Evolutionary conservation across 2,113 vertebrate species (phyloP).

Genomic region (Camelus bactrianus): DNA sequence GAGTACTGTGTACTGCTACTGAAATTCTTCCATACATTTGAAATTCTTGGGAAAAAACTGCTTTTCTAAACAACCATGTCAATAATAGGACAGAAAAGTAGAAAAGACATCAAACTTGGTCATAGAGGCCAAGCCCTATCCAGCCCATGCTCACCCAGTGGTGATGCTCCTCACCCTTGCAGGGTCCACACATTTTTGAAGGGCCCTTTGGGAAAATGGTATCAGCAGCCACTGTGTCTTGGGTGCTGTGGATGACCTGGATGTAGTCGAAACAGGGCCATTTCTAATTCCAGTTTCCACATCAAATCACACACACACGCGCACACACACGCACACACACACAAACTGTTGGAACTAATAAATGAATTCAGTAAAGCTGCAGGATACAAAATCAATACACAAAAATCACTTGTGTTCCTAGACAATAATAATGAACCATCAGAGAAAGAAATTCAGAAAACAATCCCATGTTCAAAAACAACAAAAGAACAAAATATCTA

Average conservation of each 20-base stretch:
- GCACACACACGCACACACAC: neutral
- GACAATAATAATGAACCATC: neutral
- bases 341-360: neutral
- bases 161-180: neutral
- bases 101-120: neutral
- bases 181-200: neutral
- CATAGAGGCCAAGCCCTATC: neutral
- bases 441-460: neutral
- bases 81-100: neutral
- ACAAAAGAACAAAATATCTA: neutral
- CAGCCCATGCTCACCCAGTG: neutral
- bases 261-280: neutral
- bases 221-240: neutral
- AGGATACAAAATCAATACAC: too few relatives aligned
- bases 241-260: neutral
- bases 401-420: neutral
- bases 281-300: neutral
- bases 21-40: neutral
- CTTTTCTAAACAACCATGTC: neutral
- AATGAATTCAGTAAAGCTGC: neutral
- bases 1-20: neutral
- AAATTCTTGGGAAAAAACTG: neutral
- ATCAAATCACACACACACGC: neutral
- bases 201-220: neutral
- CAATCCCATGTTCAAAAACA: neutral